These are phyloP conservation scores for Psittacus erithacus DNA, from an alignment of 2,113 vertebrate genomes.

Conservation along the genomic window DNA sequence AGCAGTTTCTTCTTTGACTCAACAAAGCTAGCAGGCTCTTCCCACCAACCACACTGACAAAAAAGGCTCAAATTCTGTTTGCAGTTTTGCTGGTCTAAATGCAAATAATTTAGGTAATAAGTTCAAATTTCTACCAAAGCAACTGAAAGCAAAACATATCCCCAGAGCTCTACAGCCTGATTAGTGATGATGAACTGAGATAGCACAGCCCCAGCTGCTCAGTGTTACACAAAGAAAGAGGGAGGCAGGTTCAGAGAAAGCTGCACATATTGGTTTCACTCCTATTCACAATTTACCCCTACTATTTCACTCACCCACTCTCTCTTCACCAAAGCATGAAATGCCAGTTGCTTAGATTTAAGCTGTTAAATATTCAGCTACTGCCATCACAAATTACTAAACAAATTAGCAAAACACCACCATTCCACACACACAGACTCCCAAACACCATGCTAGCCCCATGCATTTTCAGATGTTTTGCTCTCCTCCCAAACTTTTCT, in stretches of 20 bases:
- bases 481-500: background rate
- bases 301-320: constrained; percentile 45
- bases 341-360: constrained; percentile 44
- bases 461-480: background rate
- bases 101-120: background rate
- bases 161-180: background rate
- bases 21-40: background rate
- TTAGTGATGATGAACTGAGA: background rate
- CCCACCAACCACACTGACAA: background rate
- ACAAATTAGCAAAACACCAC: constrained; percentile 12
- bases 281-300: constrained; percentile 50
- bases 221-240: background rate
- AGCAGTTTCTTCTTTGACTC: background rate
- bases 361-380: constrained; percentile 27
- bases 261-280: constrained; percentile 32
- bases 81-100: background rate
- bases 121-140: background rate
- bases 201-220: constrained; percentile 5
- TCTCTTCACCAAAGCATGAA: constrained; percentile 34
- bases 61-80: background rate
- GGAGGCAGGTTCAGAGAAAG: constrained; percentile 37
- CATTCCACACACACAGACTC: background rate
- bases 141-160: background rate
- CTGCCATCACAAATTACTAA: constrained; percentile 31
- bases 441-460: background rate